Evolutionary conservation across 2,113 vertebrate species (phyloP).

Genomic region (Notarius lentiginosus): DNA sequence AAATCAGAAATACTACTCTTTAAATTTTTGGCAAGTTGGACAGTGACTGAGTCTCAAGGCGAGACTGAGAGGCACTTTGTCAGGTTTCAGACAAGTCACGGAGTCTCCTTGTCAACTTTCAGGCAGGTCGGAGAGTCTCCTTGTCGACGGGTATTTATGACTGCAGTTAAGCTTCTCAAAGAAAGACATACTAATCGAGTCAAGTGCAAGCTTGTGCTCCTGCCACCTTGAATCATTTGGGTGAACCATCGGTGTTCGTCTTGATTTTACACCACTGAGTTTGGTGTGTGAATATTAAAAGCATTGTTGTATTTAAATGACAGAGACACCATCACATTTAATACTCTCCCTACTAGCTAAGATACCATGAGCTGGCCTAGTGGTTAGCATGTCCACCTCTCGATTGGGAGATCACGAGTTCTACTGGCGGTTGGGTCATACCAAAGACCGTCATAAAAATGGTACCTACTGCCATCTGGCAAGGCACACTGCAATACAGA

Average conservation of each 20-base stretch:
- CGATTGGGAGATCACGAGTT: no score
- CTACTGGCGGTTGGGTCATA: no score
- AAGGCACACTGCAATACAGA: no score
- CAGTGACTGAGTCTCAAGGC: not conserved
- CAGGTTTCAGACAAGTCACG: not conserved
- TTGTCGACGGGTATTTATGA: not conserved
- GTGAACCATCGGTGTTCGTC: not conserved
- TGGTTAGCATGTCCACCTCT: no score
- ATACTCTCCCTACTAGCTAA: no score
- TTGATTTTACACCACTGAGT: not conserved
- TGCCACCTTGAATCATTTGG: not conserved
- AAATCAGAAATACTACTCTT: not conserved
- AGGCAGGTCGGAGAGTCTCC: not conserved
- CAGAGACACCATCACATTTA: not conserved
- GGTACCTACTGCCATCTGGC: no score
- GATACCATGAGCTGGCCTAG: no score
- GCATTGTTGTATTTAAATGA: not conserved
- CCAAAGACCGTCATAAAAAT: no score
- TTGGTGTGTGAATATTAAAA: not conserved
- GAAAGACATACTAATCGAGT: not conserved
- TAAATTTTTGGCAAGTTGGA: not conserved
- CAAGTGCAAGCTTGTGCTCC: no score
- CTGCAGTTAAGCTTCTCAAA: not conserved
- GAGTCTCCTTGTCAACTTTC: not conserved
- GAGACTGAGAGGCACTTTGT: not conserved